Evolutionary conservation across 2,888 invertebrate genomes (phyloP), one percentile per base, ranked within the genome.

Genomic region (Drosophila niveifrons): DNA sequence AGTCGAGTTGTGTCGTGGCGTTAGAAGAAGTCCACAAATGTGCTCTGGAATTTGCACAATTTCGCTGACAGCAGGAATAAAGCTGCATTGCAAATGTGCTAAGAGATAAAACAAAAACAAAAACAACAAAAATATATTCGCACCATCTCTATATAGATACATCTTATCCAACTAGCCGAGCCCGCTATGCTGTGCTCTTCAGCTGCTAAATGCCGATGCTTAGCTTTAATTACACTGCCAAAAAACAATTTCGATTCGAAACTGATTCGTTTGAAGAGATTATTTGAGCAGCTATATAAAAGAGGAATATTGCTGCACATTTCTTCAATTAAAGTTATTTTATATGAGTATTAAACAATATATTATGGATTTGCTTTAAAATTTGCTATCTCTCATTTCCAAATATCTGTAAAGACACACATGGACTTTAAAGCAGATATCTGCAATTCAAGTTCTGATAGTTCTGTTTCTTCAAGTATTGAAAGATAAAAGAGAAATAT

Each of bases 21-120:
- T 64, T 75, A 77, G 58, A 23, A 56, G 39, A 10, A 28, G 34
- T 34, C 48, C 29, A 46, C 13, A 56, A 57, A 23, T 23, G 23
- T 63, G 51, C 51, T 59, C 9, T 31, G 51, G 31, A 70, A 59
- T 66, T 72, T 62, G 36, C 59, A 67, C 48, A 47, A 66, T 66
- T 78, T 66, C 39, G 78, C 74, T 78, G 75, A 69, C 59, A 57
- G 48, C 58, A 43, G 39, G 43, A 56, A 10, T 11, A 56, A 51
- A 41, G n/a, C n/a, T 17, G 18, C 29, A 18, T 50, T 50, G 31
- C 31, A 53, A 71, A 75, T 63, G 65, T 75, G 74, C 67, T 70
- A 78, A 74, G 64, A 73, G 51, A 66, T 62, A 55, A 41, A 63
- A 23, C 1, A 18, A 18, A 18, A 18, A 1, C 23, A 23, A 23